A percentile compares a stretch with the other conserved stretches of the same genome.
Conservation (phyloP, 2,888 invertebrate species). For the Dione juno region DNA sequence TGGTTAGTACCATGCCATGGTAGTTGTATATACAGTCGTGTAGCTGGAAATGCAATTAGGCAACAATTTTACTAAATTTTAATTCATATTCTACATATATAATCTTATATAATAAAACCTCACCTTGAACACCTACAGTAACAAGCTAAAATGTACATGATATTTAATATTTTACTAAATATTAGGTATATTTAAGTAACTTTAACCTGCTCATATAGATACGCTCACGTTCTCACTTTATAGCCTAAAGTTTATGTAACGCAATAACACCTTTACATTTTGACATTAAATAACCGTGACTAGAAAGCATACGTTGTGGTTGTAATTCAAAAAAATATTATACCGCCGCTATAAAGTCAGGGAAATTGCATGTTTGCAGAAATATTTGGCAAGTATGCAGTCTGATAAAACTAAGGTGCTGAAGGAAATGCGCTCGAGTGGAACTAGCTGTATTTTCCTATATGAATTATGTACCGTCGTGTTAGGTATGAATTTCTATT, state of each 20-base stretch:
- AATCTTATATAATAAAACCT: too few relatives aligned
- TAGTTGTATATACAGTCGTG: too few relatives aligned
- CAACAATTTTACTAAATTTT: too few relatives aligned
- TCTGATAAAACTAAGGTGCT: slow-evolving; percentile 43
- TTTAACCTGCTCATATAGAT: not conserved
- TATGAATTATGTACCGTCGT: slow-evolving; percentile 10
- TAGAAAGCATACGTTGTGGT: slow-evolving; percentile 17
- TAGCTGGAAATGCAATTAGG: too few relatives aligned
- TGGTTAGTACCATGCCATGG: too few relatives aligned
- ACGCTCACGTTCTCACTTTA: slow-evolving; percentile 3
- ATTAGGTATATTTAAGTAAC: not conserved
- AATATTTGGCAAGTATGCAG: slow-evolving; percentile 45
- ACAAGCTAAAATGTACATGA: too few relatives aligned
- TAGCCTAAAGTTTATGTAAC: not conserved
- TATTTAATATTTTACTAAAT: too few relatives aligned
- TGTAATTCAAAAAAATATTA: slow-evolving; percentile 35
- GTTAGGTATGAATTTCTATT: slow-evolving; percentile 17
- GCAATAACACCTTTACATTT: slow-evolving; percentile 34
- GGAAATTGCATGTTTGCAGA: slow-evolving; percentile 44
- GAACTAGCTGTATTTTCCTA: slow-evolving; percentile 24
- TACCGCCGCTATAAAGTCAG: slow-evolving; percentile 38
- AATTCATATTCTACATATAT: too few relatives aligned
- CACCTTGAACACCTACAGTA: too few relatives aligned
- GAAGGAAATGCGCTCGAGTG: slow-evolving; percentile 27
- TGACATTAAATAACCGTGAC: slow-evolving; percentile 11